phyloP scores from a whole-genome alignment of 2,888 invertebrate genomes.

The Parnassius smintheus region DNA sequence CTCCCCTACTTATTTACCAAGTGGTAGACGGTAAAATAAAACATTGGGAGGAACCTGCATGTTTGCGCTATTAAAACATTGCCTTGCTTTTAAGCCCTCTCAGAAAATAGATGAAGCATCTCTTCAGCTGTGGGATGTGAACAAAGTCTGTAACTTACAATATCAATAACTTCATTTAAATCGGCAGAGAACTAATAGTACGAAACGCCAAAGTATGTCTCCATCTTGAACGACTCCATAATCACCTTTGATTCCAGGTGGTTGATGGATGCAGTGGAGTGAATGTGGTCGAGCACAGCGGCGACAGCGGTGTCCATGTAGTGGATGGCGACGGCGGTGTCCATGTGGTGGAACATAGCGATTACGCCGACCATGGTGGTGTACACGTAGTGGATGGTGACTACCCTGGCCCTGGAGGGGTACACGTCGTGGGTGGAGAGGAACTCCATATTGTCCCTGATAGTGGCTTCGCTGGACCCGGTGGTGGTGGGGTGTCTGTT shows the following conservation, averaged over 20 bases:
- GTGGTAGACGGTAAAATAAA: too few species aligned
- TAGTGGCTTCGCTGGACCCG: slow-evolving; percentile 11
- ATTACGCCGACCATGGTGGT: neutral
- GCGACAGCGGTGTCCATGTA: slow-evolving; percentile 21
- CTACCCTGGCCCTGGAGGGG: neutral
- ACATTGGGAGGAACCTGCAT: too few species aligned
- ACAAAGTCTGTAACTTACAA: too few species aligned
- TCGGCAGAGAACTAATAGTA: too few species aligned
- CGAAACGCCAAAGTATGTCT: too few species aligned
- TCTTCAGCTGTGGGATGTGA: too few species aligned
- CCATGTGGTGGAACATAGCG: slow-evolving; percentile 7
- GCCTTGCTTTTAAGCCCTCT: too few species aligned
- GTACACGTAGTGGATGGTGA: slow-evolving; percentile 27
- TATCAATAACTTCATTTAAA: too few species aligned
- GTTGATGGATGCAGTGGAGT: slow-evolving; percentile 33
- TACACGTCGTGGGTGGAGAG: neutral
- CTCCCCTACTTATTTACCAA: too few species aligned
- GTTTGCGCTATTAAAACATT: too few species aligned
- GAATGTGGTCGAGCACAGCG: slow-evolving; percentile 22
- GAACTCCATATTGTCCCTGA: slow-evolving; percentile 12
- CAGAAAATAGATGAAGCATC: too few species aligned
- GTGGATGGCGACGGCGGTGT: slow-evolving; percentile 22
- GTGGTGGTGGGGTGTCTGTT: slow-evolving; percentile 1
- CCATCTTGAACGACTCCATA: too few species aligned
- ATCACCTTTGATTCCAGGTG: neutral